Evolutionary conservation across 2,888 invertebrate species (phyloP).

Genomic region (Exephanes ischioxanthus): DNA sequence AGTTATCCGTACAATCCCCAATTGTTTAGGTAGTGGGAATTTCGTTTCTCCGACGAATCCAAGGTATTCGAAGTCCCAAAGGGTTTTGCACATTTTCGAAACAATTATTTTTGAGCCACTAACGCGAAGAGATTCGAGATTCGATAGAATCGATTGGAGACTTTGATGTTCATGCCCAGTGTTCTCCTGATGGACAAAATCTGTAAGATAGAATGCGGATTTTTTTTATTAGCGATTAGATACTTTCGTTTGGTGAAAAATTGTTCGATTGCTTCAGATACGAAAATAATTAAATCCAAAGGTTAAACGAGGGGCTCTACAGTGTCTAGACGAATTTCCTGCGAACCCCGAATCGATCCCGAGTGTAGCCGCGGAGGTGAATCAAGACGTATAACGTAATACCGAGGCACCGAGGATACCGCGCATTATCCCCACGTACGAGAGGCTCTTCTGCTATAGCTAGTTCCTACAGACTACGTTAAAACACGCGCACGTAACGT

Average conservation of each 20-base stretch:
- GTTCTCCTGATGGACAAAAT: background rate
- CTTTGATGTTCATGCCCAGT: background rate
- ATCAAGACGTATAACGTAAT: conserved; percentile 55
- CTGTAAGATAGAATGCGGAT: conserved; percentile 16
- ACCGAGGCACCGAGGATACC: conserved; percentile 28
- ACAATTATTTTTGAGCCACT: conserved; percentile 9
- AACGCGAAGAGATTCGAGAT: background rate
- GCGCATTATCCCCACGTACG: conserved; percentile 43
- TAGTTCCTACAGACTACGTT: conserved; percentile 67
- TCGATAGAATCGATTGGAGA: conserved; percentile 1
- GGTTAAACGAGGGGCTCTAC: background rate
- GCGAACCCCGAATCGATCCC: conserved; percentile 18
- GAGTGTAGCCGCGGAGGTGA: conserved; percentile 30
- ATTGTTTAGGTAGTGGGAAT: conserved; percentile 15
- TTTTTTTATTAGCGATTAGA: background rate
- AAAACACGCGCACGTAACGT: conserved; percentile 49
- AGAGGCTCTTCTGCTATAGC: conserved; percentile 58
- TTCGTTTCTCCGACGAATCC: conserved; percentile 12
- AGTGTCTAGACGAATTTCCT: conserved; percentile 36
- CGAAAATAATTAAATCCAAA: conserved; percentile 9
- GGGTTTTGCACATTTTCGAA: conserved; percentile 3
- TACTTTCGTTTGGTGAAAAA: background rate
- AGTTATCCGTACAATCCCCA: conserved; percentile 35
- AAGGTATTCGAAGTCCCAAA: background rate
- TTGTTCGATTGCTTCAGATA: background rate